phyloP scores from a whole-genome alignment of 1,140 invertebrate genomes.

The Megathymus violae region DNA sequence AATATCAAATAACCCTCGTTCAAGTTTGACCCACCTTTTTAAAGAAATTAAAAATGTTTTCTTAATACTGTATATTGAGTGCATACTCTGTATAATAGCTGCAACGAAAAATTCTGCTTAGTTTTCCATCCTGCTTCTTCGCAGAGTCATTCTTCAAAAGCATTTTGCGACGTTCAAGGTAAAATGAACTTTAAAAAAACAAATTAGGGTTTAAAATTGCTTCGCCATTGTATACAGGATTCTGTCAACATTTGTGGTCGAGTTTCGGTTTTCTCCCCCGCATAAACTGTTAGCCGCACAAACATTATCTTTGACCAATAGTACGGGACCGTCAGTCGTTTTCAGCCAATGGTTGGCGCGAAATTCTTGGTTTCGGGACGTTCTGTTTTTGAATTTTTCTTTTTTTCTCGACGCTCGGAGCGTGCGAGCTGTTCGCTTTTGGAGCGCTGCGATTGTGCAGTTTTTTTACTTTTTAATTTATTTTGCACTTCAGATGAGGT shows the following conservation, averaged over 20 bases:
- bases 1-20: too few species aligned
- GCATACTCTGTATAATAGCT: constrained; percentile 2
- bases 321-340: constrained; percentile 67
- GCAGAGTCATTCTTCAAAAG: constrained; percentile 22
- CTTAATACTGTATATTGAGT: constrained; percentile 1
- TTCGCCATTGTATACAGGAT: constrained; percentile 34
- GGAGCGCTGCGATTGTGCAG: constrained; percentile 33
- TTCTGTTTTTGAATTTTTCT: constrained; percentile 61
- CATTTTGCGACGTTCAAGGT: constrained; percentile 26
- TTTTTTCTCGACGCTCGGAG: constrained; percentile 57
- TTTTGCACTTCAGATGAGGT: constrained; percentile 37
- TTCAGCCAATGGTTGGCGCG: constrained; percentile 71
- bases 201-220: constrained; percentile 39
- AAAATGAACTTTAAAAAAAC: constrained; percentile 20
- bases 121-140: constrained; percentile 58
- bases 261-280: constrained; percentile 75
- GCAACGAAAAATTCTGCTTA: constrained; percentile 42
- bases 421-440: constrained; percentile 40
- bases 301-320: constrained; percentile 82
- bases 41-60: too few species aligned
- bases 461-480: constrained; percentile 42
- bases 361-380: constrained; percentile 61
- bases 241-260: constrained; percentile 79
- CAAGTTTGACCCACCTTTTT: too few species aligned
- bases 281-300: constrained; percentile 73